phyloP scores from a whole-genome alignment of 2,113 vertebrate genomes.

The Rhizomys pruinosus region DNA sequence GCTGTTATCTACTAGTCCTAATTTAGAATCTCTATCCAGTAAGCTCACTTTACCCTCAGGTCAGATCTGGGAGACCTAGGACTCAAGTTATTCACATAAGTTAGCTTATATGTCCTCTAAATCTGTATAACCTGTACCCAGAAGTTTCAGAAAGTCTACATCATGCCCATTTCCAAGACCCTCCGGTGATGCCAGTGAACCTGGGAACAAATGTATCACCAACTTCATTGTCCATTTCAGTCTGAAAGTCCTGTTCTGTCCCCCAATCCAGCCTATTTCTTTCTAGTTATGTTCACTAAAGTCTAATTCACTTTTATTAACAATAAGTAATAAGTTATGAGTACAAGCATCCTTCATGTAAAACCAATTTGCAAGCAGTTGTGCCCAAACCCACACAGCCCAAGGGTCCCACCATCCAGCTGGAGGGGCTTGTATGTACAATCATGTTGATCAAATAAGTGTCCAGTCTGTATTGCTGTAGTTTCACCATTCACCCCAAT shows the following conservation, averaged over 20 bases:
- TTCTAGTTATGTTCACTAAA: slow-evolving; percentile 19
- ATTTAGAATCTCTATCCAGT: neutral
- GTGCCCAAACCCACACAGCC: too few relatives aligned
- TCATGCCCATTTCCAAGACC: neutral
- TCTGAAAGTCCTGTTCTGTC: neutral
- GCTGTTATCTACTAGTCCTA: neutral
- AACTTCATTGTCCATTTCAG: neutral
- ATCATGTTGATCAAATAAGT: too few relatives aligned
- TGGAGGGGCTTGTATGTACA: too few relatives aligned
- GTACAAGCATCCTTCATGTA: too few relatives aligned
- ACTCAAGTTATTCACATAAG: neutral
- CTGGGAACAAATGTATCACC: neutral
- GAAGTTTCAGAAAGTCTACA: neutral
- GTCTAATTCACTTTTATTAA: slow-evolving; percentile 40
- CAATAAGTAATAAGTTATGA: too few relatives aligned
- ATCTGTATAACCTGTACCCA: neutral
- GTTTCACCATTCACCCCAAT: too few relatives aligned
- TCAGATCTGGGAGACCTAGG: neutral
- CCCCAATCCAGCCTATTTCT: neutral
- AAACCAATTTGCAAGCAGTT: too few relatives aligned
- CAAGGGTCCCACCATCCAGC: too few relatives aligned
- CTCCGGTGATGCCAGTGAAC: neutral
- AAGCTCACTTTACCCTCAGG: neutral
- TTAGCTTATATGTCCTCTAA: neutral
- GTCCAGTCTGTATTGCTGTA: too few relatives aligned